Conservation (phyloP, 2,888 invertebrate species). For the Chirona hameri region DNA sequence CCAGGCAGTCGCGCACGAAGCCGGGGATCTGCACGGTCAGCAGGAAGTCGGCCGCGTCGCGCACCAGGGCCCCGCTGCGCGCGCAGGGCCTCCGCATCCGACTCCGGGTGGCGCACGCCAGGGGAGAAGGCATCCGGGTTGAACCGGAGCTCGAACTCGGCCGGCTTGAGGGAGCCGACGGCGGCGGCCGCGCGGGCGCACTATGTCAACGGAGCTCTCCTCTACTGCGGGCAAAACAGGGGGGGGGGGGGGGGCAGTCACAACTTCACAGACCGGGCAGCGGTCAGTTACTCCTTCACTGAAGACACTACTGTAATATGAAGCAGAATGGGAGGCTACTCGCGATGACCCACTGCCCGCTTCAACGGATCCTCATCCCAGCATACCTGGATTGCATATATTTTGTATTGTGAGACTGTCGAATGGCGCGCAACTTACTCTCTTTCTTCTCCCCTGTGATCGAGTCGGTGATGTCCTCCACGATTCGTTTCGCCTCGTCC, state of each 20-base stretch:
- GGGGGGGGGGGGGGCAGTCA: no score
- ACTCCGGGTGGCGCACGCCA: slow-evolving; percentile 78
- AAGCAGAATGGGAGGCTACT: no score
- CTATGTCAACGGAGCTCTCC: slow-evolving; percentile 76
- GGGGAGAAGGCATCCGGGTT: slow-evolving; percentile 98
- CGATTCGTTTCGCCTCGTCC: slow-evolving; percentile 85
- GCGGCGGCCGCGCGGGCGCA: slow-evolving; percentile 83
- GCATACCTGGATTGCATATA: no score
- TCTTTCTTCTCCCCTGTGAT: slow-evolving; percentile 71
- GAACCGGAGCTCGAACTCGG: slow-evolving; percentile 94
- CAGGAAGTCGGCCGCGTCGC: slow-evolving; percentile 93
- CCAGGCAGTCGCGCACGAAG: slow-evolving; percentile 74
- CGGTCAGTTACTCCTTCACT: no score
- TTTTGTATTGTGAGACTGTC: no score
- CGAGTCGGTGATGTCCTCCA: slow-evolving; percentile 79
- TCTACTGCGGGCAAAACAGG: slow-evolving; percentile 57
- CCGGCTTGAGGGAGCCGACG: slow-evolving; percentile 90
- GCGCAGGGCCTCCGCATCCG: slow-evolving; percentile 63
- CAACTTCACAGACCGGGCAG: no score
- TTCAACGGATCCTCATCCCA: no score
- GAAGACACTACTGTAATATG: no score
- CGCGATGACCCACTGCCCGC: no score
- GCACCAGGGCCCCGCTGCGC: slow-evolving; percentile 86
- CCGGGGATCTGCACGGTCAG: slow-evolving; percentile 90
- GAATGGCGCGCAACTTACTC: slow-evolving; percentile 49